These are phyloP conservation scores for Drosophila kanekoi DNA, from an alignment of 2,888 invertebrate genomes.

Conservation along the genomic window DNA sequence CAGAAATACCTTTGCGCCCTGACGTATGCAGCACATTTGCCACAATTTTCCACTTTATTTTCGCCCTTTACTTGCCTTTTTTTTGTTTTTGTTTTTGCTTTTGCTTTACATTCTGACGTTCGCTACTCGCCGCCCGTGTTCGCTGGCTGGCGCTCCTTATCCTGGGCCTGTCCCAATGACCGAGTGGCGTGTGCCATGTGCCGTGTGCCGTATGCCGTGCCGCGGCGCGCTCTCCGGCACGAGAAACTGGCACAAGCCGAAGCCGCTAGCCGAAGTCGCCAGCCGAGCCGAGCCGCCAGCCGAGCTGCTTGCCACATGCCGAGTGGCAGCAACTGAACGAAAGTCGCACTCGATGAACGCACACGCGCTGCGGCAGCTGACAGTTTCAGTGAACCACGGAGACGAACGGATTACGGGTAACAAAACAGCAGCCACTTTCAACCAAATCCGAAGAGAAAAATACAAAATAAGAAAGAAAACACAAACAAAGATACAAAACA, in stretches of 20 bases:
- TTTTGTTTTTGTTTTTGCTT: background rate
- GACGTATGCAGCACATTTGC: conserved; percentile 57
- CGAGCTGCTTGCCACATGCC: conserved; percentile 8
- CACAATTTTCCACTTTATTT: conserved; percentile 29
- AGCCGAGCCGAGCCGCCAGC: conserved; percentile 11
- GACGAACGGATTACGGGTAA: conserved; percentile 85
- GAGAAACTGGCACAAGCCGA: conserved; percentile 59
- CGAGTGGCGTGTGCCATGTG: conserved; percentile 56
- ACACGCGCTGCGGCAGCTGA: conserved; percentile 82
- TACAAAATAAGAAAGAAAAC: background rate
- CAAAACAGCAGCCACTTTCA: conserved; percentile 52
- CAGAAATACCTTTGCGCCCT: conserved; percentile 42
- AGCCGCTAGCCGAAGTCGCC: conserved; percentile 6
- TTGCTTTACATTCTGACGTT: conserved; percentile 16
- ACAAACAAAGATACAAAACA: background rate
- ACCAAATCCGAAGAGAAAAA: conserved; percentile 1
- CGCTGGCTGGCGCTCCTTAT: conserved; percentile 33
- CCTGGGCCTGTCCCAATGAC: conserved; percentile 82
- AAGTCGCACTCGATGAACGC: conserved; percentile 79
- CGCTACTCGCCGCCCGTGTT: conserved; percentile 17
- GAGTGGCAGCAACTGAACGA: conserved; percentile 76
- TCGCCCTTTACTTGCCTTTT: background rate
- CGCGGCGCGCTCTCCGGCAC: conserved; percentile 5
- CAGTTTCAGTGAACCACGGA: conserved; percentile 86
- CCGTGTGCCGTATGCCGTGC: conserved; percentile 37